Conservation (phyloP, 2,113 vertebrate species). For the Nerophis ophidion region DNA sequence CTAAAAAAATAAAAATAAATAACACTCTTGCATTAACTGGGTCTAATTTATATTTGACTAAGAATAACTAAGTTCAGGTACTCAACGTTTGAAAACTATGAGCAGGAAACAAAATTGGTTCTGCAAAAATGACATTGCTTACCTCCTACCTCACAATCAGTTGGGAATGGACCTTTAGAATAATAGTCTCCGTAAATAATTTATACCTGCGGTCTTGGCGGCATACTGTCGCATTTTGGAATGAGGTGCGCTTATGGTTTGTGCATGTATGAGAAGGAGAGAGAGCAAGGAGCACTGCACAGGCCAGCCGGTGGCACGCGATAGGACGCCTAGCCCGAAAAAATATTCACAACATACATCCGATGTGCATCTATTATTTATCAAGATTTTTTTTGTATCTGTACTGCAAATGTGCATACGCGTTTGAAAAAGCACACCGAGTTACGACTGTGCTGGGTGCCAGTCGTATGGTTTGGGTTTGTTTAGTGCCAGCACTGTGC, state of each 20-base stretch:
- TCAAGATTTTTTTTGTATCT: constrained; percentile 53
- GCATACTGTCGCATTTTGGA: constrained; percentile 51
- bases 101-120: constrained; percentile 10
- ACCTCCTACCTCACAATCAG: constrained; percentile 34
- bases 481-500: not conserved
- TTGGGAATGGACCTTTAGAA: constrained; percentile 57
- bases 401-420: constrained; percentile 53
- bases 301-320: constrained; percentile 56
- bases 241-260: constrained; percentile 57
- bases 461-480: not conserved
- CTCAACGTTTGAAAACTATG: constrained; percentile 35
- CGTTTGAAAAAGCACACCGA: constrained; percentile 40
- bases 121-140: constrained; percentile 24
- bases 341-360: constrained; percentile 70
- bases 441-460: constrained; percentile 17
- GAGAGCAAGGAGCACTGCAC: constrained; percentile 21
- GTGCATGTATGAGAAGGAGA: constrained; percentile 41
- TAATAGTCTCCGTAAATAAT: constrained; percentile 69
- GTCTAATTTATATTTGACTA: constrained; percentile 1
- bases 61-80: constrained; percentile 16
- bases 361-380: constrained; percentile 68
- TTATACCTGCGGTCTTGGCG: constrained; percentile 51
- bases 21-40: too few species aligned
- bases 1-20: too few species aligned
- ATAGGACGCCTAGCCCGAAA: constrained; percentile 54